Base-by-base conservation (phyloP, 2,113 vertebrate genomes). In the Scomber colias region DNA sequence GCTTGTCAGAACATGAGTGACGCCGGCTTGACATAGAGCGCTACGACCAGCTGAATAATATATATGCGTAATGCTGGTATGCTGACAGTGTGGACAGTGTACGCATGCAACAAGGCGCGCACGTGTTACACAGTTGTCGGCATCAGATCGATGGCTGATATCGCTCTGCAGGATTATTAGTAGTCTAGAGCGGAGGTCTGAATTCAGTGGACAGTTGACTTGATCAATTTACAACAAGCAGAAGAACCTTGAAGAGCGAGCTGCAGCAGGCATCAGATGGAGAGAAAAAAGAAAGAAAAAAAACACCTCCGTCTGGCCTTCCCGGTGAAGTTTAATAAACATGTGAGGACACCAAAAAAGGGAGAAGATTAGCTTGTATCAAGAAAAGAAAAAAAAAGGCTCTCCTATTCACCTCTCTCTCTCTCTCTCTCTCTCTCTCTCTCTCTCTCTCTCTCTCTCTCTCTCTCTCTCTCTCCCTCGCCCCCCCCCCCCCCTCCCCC, bases 241-340 rank as follows among this genome's bases (percentile, higher is more conserved):
- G 59, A 50, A 45, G 57, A 79, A 69, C 75, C 71, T 88, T 81
- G 84, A 81, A 59, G 57, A 48, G 48, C 5, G 35, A 80, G 53
- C 61, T 62, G 60, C 40, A 31, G 71, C 40, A 30, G 50, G n/a
- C 60, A 69, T 82, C 61, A 78, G 45, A 11, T 77, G 11, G 27
- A 53, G 67, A 59, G 66, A 75, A 48, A 30, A 66, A 56, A 27
- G 2, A 27, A 2, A 2, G 24, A 27, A 27, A 12, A 46, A 15
- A 51, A 61, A 59, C 27, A 27, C 17, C n/a, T 72, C 44, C 1
- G 1, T 77, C 75, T 82, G 64, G 77, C 48, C 77, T 85, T 82
- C 70, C 8, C 1, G 3, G 14, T 40, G 57, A 83, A 76, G 50
- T 82, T 90, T 76, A 61, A 65, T 71, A 84, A 86, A 88, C 75